Conservation (phyloP, 2,888 invertebrate genomes). For the Sphaerophoria taeniata region DNA sequence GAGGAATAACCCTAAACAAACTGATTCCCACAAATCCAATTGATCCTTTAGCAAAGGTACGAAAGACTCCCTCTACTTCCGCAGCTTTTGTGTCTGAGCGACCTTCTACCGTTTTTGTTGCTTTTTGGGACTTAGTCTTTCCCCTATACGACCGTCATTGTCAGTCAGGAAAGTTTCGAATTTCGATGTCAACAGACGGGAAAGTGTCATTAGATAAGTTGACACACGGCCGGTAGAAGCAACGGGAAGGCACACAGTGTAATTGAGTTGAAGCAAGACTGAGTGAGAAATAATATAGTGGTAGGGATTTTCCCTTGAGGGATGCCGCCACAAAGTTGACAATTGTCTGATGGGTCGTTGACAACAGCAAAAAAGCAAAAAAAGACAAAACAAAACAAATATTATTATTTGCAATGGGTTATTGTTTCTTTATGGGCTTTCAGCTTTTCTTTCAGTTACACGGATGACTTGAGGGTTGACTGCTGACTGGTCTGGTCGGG, state of each 20-base stretch:
- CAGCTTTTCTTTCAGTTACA: constrained; percentile 40
- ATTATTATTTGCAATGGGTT: constrained; percentile 50
- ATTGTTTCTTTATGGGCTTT: constrained; percentile 72
- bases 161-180: constrained; percentile 51
- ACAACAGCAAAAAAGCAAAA: constrained; percentile 13
- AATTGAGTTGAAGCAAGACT: constrained; percentile 69
- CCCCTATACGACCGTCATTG: constrained; percentile 10
- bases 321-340: constrained; percentile 64
- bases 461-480: not conserved
- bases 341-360: constrained; percentile 48
- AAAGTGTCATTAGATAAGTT: constrained; percentile 73
- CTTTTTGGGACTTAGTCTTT: constrained; percentile 43
- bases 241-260: constrained; percentile 52
- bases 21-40: constrained; percentile 74
- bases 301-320: constrained; percentile 46
- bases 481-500: not conserved
- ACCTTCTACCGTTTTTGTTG: constrained; percentile 40
- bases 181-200: constrained; percentile 74
- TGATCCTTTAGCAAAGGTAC: constrained; percentile 53
- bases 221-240: constrained; percentile 53
- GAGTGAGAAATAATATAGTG: not conserved
- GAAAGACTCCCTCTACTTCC: not conserved
- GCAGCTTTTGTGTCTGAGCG: constrained; percentile 59
- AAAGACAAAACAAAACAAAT: constrained; percentile 1
- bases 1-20: constrained; percentile 71